Conservation (phyloP, 2,888 invertebrate genomes). For the Amphiduros pacificus region DNA sequence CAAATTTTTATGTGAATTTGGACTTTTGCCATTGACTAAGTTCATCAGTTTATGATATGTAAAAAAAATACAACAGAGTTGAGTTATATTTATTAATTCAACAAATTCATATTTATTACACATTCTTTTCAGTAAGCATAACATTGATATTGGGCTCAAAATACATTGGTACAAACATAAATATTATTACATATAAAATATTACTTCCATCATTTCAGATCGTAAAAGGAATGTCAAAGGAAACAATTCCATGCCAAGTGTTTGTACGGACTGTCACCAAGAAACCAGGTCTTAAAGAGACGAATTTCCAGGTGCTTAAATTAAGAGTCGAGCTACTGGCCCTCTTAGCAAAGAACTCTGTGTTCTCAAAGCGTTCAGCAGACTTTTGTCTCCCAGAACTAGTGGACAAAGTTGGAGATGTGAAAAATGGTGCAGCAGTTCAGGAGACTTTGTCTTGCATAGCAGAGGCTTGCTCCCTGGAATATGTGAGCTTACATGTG, state of each 20-base stretch:
- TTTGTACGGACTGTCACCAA: slow-evolving; percentile 71
- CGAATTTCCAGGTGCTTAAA: slow-evolving; percentile 88
- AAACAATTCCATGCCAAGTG: slow-evolving; percentile 74
- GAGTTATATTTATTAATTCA: too few species aligned
- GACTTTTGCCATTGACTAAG: too few species aligned
- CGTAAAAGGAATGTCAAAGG: slow-evolving; percentile 62
- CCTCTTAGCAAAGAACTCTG: slow-evolving; percentile 72
- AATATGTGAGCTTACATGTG: slow-evolving; percentile 71
- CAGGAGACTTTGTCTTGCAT: slow-evolving; percentile 74
- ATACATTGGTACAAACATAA: too few species aligned
- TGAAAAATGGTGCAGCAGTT: slow-evolving; percentile 74
- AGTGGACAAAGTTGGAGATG: slow-evolving; percentile 83
- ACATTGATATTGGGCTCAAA: too few species aligned
- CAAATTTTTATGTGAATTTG: too few species aligned
- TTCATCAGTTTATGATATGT: too few species aligned
- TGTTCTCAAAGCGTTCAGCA: slow-evolving; percentile 68
- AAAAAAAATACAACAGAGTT: too few species aligned
- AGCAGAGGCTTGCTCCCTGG: slow-evolving; percentile 77
- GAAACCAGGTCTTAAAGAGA: slow-evolving; percentile 86
- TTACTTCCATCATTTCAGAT: not conserved
- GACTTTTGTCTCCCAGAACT: slow-evolving; percentile 78
- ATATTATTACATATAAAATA: too few species aligned
- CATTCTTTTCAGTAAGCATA: too few species aligned
- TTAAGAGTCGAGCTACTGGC: slow-evolving; percentile 78
- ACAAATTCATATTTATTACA: too few species aligned